phyloP scores from a whole-genome alignment of 2,113 vertebrate genomes.

The Cricetomys ansorgei region DNA sequence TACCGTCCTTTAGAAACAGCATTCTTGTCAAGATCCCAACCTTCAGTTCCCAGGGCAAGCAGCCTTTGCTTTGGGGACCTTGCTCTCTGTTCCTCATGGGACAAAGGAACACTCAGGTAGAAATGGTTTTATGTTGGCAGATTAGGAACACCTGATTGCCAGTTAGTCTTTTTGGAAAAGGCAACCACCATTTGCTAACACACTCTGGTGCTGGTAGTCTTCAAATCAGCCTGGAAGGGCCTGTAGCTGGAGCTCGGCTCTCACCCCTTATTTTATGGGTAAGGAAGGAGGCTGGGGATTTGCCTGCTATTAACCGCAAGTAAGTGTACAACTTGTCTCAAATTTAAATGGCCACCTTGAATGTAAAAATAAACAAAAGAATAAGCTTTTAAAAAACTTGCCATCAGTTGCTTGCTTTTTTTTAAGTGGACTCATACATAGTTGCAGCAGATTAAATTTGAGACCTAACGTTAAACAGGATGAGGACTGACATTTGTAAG shows the following conservation, averaged over 20 bases:
- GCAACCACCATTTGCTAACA: neutral
- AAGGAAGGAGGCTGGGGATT: neutral
- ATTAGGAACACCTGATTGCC: neutral
- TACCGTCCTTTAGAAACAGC: neutral
- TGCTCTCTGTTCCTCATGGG: neutral
- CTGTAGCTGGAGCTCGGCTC: neutral
- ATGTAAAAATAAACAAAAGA: neutral
- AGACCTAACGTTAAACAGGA: neutral
- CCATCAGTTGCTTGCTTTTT: neutral
- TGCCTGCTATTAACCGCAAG: neutral
- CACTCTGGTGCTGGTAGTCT: neutral
- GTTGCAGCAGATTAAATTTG: constrained; percentile 31
- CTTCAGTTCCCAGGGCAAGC: neutral
- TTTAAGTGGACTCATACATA: neutral
- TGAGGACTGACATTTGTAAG: neutral
- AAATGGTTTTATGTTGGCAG: neutral
- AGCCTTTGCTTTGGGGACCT: neutral
- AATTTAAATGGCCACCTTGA: neutral
- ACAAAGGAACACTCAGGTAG: constrained; percentile 16
- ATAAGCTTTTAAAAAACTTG: neutral
- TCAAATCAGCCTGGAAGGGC: neutral
- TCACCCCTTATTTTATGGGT: neutral
- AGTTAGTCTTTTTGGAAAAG: neutral
- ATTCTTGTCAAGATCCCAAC: neutral
- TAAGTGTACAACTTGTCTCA: neutral